Base-by-base conservation (phyloP, 2,113 vertebrate species). In the Peucedramus taeniatus region DNA sequence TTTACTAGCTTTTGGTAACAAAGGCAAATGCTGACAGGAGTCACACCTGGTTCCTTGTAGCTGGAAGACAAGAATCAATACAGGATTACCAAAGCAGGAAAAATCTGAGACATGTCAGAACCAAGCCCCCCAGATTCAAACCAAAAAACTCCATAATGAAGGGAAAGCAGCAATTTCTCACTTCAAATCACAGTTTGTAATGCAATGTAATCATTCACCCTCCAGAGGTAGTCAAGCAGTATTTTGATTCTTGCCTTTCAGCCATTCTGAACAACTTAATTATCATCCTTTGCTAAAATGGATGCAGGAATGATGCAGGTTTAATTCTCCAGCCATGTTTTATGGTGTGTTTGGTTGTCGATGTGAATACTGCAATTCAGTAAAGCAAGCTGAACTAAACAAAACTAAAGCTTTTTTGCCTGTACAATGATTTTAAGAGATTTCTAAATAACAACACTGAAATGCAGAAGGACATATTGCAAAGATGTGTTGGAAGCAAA, bases 401-500 rank as follows among this genome's bases (percentile, higher is more conserved):
- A 0, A 10, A 80, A 33, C 81, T 57, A 42, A 57, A 91, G 35
- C 28, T 61, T 83, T 90, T 84, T 85, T 61, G 26, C 39, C 93
- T 65, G 10, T 23, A 49, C 12, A 60, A 19, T 21, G 37, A 56
- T 27, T 84, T 76, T 17, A n/a, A 69, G 70, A 78, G 40, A 68
- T 89, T 71, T 87, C 84, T 91, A 87, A 76, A 54, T 39, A 88
- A 80, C n/a, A 89, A 49, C 56, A 84, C 0, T 15, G 72, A 85
- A 90, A 80, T 44, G n/a, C 28, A 88, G 49, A 64, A 92, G 42
- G 47, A 90, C 53, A 72, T 83, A 69, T 14, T 72, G 75, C 72
- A 94, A 91, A 91, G 87, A 91, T 22, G n/a, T 5, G 23, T 35
- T 81, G 69, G 60, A 96, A 91, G 65, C 49, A 94, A 88, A 97